Evolutionary conservation across 2,888 invertebrate species (phyloP), one percentile per base, ranked within the genome.

Genomic region (Diogma glabrata): DNA sequence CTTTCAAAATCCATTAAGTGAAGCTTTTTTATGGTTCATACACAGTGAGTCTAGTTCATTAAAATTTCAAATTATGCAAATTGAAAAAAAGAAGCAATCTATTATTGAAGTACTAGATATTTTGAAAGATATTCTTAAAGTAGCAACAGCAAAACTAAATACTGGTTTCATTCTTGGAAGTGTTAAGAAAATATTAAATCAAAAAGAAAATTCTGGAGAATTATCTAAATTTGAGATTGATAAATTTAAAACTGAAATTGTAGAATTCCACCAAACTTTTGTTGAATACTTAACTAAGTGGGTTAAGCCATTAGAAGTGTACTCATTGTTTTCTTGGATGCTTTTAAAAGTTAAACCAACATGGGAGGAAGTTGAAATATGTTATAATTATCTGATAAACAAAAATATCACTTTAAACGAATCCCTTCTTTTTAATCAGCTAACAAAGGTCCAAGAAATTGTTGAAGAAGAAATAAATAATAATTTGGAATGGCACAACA

Each of bases 11-110:
- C 26, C 46, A 24, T 16, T 46, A 6, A 46, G 46, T 26, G 46
- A 46, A 16, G 46, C 14, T n/a, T 26, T 46, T 26, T 46, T 20
- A 24, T 46, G n/a, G 12, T 46, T 23, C 46, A 46, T 46, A 46
- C 10, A 33, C 33, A 33, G 33, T 33, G 14, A n/a, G 14, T 33
- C 33, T 33, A 33, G 6, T 7, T 33, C 10, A 33, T 33, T 33
- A 33, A 33, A 33, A 12, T 33, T 33, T 14, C 33, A 33, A 33
- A 33, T 33, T 4, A 33, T 33, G 33, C 33, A 6, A 33, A 33
- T 33, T 33, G 4, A 33, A 4, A 9, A 14, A 33, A 4, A 6
- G 4, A n/a, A 9, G 4, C 12, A 33, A 14, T 33, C 33, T n/a
- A 33, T 33, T n/a, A 33, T 33, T 33, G 33, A 33, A 33, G 9